Evolutionary conservation across 2,888 invertebrate species (phyloP), one percentile per base, ranked within the genome.

Genomic region (Cryptus viduatorius): DNA sequence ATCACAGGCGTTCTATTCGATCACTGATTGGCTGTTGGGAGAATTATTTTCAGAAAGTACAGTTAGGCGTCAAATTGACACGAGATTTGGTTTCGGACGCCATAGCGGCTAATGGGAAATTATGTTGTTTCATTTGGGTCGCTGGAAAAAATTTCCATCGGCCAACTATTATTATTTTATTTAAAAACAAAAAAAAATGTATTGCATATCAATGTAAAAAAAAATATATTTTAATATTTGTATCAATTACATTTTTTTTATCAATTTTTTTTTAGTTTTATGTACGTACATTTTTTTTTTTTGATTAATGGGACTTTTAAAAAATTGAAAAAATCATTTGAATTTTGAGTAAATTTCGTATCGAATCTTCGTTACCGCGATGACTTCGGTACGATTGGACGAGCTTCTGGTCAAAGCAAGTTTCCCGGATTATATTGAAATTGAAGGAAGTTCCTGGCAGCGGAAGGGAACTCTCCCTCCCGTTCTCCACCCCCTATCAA

Each of bases 381-480:
- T 37, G 37, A 53, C 16, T 4, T 42, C n/a, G 37, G n/a, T 10
- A 46, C 29, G 19, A 31, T n/a, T 37, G 12, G 12, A 12, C 10
- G 80, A 44, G 48, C 37, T 48, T 53, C 46, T 50, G 4, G 37
- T n/a, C 19, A 16, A 24, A 65, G 76, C 48, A 71, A 46, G 29
- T 48, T 67, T 71, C 10, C 46, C 42, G 2, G 61, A 42, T 67
- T 90, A 91, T 92, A 92, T 92, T 92, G 91, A 92, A 92, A 92
- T 91, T 91, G 90, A 91, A 90, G 90, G 87, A 90, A 90, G 89
- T 89, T 89, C 87, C 85, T 86, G 87, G 84, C 4, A 44, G n/a
- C 46, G 56, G 79, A 76, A 79, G 59, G 59, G 56, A 71, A 72
- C 50, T 72, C 68, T 68, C 61, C 48, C 61, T 71, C 69, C 14